Evolutionary conservation across 2,888 invertebrate genomes (phyloP).

Genomic region (Lasioglossum leucozonium): DNA sequence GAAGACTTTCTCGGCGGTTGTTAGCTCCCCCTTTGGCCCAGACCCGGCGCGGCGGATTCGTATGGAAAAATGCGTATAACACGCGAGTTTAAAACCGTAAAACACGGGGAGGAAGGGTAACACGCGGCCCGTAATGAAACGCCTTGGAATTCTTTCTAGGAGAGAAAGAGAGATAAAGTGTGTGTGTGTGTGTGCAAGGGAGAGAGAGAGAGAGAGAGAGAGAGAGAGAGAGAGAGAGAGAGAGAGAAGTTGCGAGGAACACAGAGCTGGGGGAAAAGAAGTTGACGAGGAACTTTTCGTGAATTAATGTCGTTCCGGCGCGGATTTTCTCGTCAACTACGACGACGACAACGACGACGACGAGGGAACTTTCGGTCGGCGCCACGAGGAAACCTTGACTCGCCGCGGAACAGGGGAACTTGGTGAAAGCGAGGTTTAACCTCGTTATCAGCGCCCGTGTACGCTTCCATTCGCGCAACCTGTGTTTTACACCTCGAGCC

Average conservation of each 20-base stretch:
- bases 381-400: not conserved
- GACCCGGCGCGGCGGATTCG: slow-evolving; percentile 12
- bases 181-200: too few relatives aligned
- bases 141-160: not conserved
- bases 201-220: too few relatives aligned
- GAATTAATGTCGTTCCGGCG: slow-evolving; percentile 20
- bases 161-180: not conserved
- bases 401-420: slow-evolving; percentile 2
- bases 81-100: slow-evolving; percentile 6
- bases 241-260: not conserved
- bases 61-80: slow-evolving; percentile 10
- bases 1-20: not conserved
- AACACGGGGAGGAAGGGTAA: not conserved
- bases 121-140: slow-evolving; percentile 7
- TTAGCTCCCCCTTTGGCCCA: not conserved
- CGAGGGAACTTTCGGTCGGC: slow-evolving; percentile 10
- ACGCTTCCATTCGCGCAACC: slow-evolving; percentile 1
- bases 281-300: slow-evolving; percentile 20
- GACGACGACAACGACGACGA: not conserved
- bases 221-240: too few relatives aligned
- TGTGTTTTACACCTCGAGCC: not conserved
- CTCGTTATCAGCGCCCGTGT: slow-evolving; percentile 26
- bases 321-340: slow-evolving; percentile 16
- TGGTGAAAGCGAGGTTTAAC: slow-evolving; percentile 25
- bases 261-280: slow-evolving; percentile 5